Evolutionary conservation across 2,888 invertebrate species (phyloP).

Genomic region (Ganaspis brasiliensis): DNA sequence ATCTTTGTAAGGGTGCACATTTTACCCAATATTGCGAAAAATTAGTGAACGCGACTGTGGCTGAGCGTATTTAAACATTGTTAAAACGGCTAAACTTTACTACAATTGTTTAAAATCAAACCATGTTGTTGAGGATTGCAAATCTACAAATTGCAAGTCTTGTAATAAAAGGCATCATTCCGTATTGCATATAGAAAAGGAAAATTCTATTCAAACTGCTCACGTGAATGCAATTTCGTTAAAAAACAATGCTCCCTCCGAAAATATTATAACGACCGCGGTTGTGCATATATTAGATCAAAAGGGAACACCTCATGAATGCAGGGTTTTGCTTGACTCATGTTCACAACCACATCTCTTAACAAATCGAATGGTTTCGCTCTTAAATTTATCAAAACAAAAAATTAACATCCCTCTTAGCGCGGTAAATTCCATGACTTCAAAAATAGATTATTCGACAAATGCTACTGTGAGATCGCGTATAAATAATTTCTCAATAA

Average conservation of each 20-base stretch:
- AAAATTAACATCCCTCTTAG: background rate
- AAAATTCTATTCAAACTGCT: too few species aligned
- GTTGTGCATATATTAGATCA: background rate
- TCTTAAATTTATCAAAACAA: background rate
- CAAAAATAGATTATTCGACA: background rate
- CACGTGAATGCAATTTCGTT: background rate
- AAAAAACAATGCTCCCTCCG: background rate
- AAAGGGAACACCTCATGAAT: background rate
- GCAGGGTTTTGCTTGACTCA: slow-evolving; percentile 3
- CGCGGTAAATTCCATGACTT: background rate
- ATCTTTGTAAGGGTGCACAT: background rate
- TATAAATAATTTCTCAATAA: background rate
- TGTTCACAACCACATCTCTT: background rate
- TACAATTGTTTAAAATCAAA: background rate
- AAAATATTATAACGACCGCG: background rate
- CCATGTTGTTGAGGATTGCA: background rate
- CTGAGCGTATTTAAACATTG: background rate
- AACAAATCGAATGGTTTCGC: background rate
- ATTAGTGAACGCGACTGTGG: background rate
- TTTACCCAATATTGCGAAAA: too few species aligned
- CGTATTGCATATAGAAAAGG: background rate
- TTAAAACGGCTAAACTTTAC: background rate
- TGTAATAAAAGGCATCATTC: background rate
- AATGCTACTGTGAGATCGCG: background rate
- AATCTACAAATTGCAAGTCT: background rate